These are phyloP conservation scores for Cebuella pygmaea DNA, from an alignment of 2,797 vertebrate species.

Conservation along the genomic window DNA sequence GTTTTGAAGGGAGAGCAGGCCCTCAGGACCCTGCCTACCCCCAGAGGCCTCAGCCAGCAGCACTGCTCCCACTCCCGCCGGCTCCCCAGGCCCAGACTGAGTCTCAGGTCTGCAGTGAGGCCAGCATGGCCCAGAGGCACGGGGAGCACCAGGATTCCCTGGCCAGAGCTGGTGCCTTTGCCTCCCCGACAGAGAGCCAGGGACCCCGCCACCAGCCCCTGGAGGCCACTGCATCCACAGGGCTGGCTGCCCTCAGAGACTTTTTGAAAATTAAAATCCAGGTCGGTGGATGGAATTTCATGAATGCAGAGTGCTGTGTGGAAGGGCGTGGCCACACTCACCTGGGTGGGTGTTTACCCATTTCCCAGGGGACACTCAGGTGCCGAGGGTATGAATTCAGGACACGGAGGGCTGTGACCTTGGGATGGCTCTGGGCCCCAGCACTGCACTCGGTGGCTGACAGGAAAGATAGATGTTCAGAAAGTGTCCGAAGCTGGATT, in stretches of 20 bases:
- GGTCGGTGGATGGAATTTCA: background rate
- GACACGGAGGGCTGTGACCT: rapidly evolving
- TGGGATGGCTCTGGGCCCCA: rapidly evolving
- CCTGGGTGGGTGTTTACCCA: rapidly evolving
- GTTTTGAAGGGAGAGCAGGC: background rate
- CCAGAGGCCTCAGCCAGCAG: background rate
- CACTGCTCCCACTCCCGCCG: background rate
- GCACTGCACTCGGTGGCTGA: background rate
- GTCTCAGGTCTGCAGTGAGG: background rate
- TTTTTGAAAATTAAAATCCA: background rate
- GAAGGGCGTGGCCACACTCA: rapidly evolving
- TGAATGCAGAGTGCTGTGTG: rapidly evolving
- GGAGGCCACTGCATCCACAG: background rate
- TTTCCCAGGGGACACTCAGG: rapidly evolving
- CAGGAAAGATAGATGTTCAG: rapidly evolving
- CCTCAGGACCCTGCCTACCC: background rate
- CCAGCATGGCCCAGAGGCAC: background rate
- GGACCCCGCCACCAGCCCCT: background rate
- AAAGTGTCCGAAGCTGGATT: background rate
- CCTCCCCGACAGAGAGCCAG: background rate
- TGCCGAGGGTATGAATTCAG: rapidly evolving
- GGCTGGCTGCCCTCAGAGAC: conserved; percentile 22
- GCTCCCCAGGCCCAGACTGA: background rate
- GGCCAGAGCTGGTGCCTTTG: background rate
- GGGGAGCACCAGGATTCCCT: rapidly evolving